phyloP scores from a whole-genome alignment of 2,113 vertebrate species.

The Cyrtonyx montezumae region DNA sequence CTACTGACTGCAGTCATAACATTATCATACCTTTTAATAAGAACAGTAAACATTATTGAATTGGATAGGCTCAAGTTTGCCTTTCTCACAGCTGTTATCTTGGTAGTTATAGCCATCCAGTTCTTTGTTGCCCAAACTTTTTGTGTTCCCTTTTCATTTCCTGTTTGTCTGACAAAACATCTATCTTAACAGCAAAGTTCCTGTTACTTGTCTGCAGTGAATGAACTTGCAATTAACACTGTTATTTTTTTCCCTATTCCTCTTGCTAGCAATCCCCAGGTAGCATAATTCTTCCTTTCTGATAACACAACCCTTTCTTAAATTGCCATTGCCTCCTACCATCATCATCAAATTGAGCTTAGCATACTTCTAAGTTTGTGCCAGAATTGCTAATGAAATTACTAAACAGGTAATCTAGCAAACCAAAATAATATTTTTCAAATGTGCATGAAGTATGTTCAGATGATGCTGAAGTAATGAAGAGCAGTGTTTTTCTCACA shows the following conservation, averaged over 20 bases:
- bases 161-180: not conserved
- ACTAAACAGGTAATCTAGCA: not conserved
- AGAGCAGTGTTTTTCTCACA: not conserved
- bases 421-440: not conserved
- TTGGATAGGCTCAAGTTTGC: not conserved
- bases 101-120: not conserved
- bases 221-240: not conserved
- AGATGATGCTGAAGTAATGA: not conserved
- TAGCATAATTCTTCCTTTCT: not conserved
- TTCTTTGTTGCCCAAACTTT: not conserved
- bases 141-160: not conserved
- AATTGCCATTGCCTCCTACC: not conserved
- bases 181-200: not conserved
- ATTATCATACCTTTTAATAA: not conserved
- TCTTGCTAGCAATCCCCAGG: not conserved
- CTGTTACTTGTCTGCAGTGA: not conserved
- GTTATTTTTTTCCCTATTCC: not conserved
- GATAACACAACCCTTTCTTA: not conserved
- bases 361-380: not conserved
- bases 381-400: not conserved
- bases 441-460: not conserved
- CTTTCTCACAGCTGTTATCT: not conserved
- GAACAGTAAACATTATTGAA: not conserved
- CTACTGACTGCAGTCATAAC: not conserved
- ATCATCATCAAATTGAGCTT: not conserved